Evolutionary conservation across 2,888 invertebrate genomes (phyloP).

Genomic region (Xanthia togata): DNA sequence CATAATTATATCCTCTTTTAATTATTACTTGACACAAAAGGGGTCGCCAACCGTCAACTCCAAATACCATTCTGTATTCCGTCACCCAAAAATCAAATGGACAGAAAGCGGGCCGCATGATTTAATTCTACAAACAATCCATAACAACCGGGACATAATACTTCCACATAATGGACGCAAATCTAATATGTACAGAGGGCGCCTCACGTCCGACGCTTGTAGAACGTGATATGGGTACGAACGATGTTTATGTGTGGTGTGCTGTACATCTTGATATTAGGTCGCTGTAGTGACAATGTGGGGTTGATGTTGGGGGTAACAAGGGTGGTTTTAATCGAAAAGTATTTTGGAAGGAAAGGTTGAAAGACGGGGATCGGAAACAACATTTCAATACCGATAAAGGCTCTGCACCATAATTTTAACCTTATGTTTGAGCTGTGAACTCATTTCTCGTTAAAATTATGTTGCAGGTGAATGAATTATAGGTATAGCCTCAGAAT

Average conservation of each 20-base stretch:
- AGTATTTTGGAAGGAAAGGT: background rate
- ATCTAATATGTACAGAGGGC: slow-evolving; percentile 66
- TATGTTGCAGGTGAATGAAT: background rate
- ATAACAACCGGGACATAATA: slow-evolving; percentile 52
- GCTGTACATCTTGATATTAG: slow-evolving; percentile 22
- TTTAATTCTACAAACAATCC: slow-evolving; percentile 57
- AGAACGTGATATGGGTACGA: slow-evolving; percentile 61
- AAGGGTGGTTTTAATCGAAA: background rate
- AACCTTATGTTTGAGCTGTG: no score
- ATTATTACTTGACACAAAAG: slow-evolving; percentile 19
- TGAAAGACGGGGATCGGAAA: background rate
- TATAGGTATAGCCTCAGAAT: background rate
- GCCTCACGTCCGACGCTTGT: slow-evolving; percentile 62
- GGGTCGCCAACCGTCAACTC: background rate
- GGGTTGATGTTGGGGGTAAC: background rate
- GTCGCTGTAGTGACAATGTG: background rate
- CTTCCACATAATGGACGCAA: slow-evolving; percentile 60
- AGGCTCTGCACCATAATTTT: background rate
- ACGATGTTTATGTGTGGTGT: slow-evolving; percentile 39
- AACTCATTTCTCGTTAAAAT: background rate
- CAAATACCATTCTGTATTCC: slow-evolving; percentile 1
- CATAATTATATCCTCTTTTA: slow-evolving; percentile 6
- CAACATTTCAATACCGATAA: background rate
- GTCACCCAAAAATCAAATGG: slow-evolving; percentile 43
- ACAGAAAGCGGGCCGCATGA: slow-evolving; percentile 46